Evolutionary conservation across 2,888 invertebrate genomes (phyloP), one percentile per base, ranked within the genome.

Genomic region (Lamellibrachia columna): DNA sequence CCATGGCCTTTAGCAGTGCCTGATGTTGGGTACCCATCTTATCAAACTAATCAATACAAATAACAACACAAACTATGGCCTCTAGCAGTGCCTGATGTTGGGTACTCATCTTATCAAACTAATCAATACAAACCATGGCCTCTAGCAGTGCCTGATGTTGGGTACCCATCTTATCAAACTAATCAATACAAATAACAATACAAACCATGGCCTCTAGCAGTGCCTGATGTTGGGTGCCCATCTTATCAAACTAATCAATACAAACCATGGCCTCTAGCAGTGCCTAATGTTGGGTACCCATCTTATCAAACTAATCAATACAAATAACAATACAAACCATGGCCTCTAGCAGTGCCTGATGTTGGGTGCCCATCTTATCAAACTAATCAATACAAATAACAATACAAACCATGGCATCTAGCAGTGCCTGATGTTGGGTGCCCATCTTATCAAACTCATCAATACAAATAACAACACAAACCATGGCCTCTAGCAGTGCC

Each of bases 201-300:
- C 40, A 40, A 40, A 96, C 96, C 98, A 99, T 98, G 0, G 98
- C 98, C 97, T 99, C 99, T 91, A 99, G 97, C 92, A 99, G 97
- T 93, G 98, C 98, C 97, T 98, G 97, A 96, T 98, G 98, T 95
- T 98, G 98, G 22, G 97, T 97, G 3, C 97, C 97, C 97, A 98
- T 98, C 97, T 99, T 99, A 96, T 99, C 99, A 95, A 99, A 98
- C 97, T 99, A 99, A 96, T 99, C 99, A 91, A 99, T 98, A 95
- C 98, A 98, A 96, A 40, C 96, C 98, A 99, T 98, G 0, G 98
- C 98, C 97, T 99, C 99, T 91, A 99, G 97, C 92, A 99, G 97
- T 93, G 98, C 98, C 97, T 98, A 97, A 96, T 98, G 98, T 95
- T 98, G 98, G 22, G 97, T 97, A 3, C 97, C 97, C 97, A 98